Percentiles rank a stretch among this genome's conserved stretches.
phyloP scores from a whole-genome alignment of 2,888 invertebrate genomes.

The Tiliacea aurago region DNA sequence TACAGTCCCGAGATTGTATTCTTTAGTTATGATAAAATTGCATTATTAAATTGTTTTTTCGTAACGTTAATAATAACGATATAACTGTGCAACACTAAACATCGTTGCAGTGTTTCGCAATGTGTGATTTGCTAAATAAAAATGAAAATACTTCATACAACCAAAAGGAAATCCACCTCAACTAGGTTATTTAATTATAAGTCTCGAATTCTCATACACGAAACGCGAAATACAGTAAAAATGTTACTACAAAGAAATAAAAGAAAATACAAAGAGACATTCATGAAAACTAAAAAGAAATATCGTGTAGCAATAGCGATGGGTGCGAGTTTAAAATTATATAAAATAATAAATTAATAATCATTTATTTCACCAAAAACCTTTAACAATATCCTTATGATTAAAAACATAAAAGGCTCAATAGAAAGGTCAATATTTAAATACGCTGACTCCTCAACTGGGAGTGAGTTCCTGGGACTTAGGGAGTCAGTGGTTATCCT shows the following conservation, averaged over 20 bases:
- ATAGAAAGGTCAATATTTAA: too few species aligned
- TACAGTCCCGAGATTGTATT: too few species aligned
- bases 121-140: slow-evolving; percentile 55
- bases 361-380: too few species aligned
- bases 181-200: slow-evolving; percentile 64
- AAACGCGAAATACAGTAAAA: slow-evolving; percentile 9
- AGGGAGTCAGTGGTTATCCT: too few species aligned
- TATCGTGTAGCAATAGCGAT: not conserved
- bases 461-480: too few species aligned
- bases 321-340: not conserved
- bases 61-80: slow-evolving; percentile 14
- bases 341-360: too few species aligned
- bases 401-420: too few species aligned
- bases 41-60: not conserved
- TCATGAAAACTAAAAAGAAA: not conserved
- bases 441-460: too few species aligned
- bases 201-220: slow-evolving; percentile 42
- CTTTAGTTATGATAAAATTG: not conserved
- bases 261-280: not conserved
- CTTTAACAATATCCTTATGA: too few species aligned
- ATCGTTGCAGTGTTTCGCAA: slow-evolving; percentile 35
- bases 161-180: slow-evolving; percentile 86
- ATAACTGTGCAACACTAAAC: slow-evolving; percentile 37
- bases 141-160: slow-evolving; percentile 85
- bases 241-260: not conserved